Evolutionary conservation across 1,140 invertebrate species (phyloP).

Genomic region (Anastrepha ludens): DNA sequence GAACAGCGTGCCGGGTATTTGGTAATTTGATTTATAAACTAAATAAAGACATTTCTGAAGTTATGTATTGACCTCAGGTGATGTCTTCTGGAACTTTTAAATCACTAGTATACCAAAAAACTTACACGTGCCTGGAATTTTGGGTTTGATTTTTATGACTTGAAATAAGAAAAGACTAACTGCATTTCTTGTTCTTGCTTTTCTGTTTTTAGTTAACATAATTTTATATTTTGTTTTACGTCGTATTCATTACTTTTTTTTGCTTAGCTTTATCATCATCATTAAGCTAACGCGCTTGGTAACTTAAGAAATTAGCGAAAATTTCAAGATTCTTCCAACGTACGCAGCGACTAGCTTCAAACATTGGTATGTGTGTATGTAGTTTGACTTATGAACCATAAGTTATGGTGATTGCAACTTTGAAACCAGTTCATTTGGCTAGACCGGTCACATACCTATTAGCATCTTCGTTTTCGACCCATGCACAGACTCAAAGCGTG

Average conservation of each 20-base stretch:
- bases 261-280: background rate
- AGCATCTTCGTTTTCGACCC: background rate
- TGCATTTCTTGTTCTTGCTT: background rate
- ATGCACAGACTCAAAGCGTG: background rate
- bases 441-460: no score
- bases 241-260: no score
- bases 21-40: no score
- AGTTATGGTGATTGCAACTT: slow-evolving; percentile 10
- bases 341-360: no score
- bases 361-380: background rate
- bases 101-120: background rate
- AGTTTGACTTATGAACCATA: background rate
- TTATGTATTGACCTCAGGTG: no score
- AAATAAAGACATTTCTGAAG: no score
- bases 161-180: background rate
- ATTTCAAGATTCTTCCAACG: background rate
- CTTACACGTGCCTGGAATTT: background rate
- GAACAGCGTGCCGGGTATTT: no score
- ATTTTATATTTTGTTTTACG: background rate
- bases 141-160: background rate
- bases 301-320: slow-evolving; percentile 14
- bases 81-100: no score
- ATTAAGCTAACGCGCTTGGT: background rate
- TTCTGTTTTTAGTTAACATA: background rate
- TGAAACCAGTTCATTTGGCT: background rate